Evolutionary conservation across 2,797 vertebrate genomes (phyloP), one percentile per base, ranked within the genome.

Genomic region (Catostomus latipinnis): DNA sequence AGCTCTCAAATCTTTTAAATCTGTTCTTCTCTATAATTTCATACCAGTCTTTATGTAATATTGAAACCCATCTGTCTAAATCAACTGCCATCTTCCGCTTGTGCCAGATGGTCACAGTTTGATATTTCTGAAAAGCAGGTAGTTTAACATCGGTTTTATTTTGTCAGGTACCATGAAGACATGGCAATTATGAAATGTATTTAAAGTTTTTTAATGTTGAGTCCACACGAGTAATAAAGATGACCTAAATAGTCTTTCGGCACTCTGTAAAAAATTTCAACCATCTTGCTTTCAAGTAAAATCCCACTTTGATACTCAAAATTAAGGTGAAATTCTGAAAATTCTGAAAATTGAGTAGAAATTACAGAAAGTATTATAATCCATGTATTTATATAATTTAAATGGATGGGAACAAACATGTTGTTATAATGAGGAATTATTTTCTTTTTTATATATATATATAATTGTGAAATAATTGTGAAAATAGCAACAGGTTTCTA

Each of bases 1-100:
- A 63, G 63, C 73, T 65, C 60, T 76, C 71, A 49, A n/a, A 78
- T 71, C 49, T 16, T 63, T 11, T 6, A 71, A 52, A 78, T 70
- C 76, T 18, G 34, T 18, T 62, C 10, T 49, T 78, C 54, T 54
- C 58, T 45, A 69, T 13, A 71, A 11, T 54, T 71, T 62, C 7
- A 1, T 9, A 13, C 56, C 46, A 70, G 56, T 9, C 57, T 54
- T 62, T 66, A 45, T 69, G 9, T 57, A 62, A 71, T 71, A 54
- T 70, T 71, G 49, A 61, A 71, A n/a, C 18, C 11, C 0, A 8
- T 8, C 67, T 71, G 22, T 54, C 58, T 46, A 54, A 54, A 78
- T 78, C 67, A 78, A 22, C 13, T 16, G 9, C 10, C 49, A 54
- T 60, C 34, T 54, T 53, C 49, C 11, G 18, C 22, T 53, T 62